phyloP scores from a whole-genome alignment of 2,113 vertebrate species.

The Larimichthys crocea region DNA sequence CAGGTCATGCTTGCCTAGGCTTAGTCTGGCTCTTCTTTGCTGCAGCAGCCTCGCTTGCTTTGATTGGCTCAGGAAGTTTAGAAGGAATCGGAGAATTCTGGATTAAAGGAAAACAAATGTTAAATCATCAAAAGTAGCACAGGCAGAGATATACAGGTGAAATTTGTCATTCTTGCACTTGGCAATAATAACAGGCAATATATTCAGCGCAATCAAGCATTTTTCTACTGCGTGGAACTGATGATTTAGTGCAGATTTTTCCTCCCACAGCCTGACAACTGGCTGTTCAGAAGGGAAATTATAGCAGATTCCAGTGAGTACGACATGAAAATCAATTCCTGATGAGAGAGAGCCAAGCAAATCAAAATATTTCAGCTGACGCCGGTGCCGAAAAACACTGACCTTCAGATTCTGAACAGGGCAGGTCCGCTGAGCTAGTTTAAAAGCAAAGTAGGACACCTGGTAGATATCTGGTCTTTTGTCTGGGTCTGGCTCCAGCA shows the following conservation, averaged over 20 bases:
- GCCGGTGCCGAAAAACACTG: slow-evolving; percentile 52
- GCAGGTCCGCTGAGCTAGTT: slow-evolving; percentile 92
- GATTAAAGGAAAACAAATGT: slow-evolving; percentile 34
- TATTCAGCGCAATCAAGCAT: neutral
- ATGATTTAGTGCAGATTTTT: slow-evolving; percentile 27
- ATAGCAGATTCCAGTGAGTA: slow-evolving; percentile 28
- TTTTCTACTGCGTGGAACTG: slow-evolving; percentile 9
- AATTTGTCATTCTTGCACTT: neutral
- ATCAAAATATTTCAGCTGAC: slow-evolving; percentile 44
- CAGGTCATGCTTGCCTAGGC: slow-evolving; percentile 87
- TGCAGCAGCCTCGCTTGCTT: slow-evolving; percentile 97
- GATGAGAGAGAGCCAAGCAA: slow-evolving; percentile 31
- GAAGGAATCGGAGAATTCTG: slow-evolving; percentile 94
- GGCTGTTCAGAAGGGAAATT: slow-evolving; percentile 17
- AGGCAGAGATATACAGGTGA: no score
- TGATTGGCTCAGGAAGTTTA: slow-evolving; percentile 96
- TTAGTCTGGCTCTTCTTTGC: slow-evolving; percentile 95
- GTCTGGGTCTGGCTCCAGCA: slow-evolving; percentile 97
- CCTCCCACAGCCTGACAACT: slow-evolving; percentile 19
- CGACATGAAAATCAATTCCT: slow-evolving; percentile 35
- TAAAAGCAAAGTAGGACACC: slow-evolving; percentile 96
- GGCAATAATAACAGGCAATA: neutral
- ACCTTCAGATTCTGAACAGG: slow-evolving; percentile 96
- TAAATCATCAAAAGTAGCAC: neutral
- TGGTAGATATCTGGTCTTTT: slow-evolving; percentile 98